phyloP scores from a whole-genome alignment of 2,797 vertebrate genomes.

The Simalia tracyae region DNA sequence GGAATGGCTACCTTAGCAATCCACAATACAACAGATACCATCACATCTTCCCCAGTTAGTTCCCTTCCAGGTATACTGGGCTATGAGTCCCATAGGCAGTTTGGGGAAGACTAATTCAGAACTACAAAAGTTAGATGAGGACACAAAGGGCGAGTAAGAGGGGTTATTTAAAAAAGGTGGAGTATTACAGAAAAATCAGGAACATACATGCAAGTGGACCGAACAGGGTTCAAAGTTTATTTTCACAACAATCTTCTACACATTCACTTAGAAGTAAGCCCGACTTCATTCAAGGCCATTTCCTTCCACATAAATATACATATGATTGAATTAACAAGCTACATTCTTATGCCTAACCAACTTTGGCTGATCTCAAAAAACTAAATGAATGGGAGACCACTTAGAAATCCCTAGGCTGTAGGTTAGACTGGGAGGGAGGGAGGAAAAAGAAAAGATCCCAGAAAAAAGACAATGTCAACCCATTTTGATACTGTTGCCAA shows the following conservation, averaged over 20 bases:
- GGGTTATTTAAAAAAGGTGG: neutral
- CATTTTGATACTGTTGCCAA: neutral
- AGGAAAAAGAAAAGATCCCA: neutral
- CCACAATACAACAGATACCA: neutral
- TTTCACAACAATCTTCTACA: neutral
- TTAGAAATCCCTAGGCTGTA: neutral
- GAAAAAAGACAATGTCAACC: neutral
- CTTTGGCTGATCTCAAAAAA: neutral
- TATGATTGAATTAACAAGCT: neutral
- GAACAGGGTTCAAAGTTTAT: neutral
- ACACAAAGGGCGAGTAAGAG: neutral
- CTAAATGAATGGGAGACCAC: neutral
- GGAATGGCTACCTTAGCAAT: neutral
- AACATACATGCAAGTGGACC: no score
- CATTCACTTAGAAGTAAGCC: neutral
- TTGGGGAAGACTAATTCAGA: neutral
- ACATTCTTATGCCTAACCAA: neutral
- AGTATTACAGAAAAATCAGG: neutral
- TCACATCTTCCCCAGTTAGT: neutral
- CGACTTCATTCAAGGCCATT: neutral
- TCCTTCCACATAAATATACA: neutral
- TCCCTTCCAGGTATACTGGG: neutral
- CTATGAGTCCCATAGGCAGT: neutral
- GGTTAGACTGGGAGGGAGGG: neutral
- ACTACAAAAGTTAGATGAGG: neutral